These are phyloP conservation scores for Zaprionus tsacasi DNA, from an alignment of 1,140 invertebrate species.

Conservation along the genomic window DNA sequence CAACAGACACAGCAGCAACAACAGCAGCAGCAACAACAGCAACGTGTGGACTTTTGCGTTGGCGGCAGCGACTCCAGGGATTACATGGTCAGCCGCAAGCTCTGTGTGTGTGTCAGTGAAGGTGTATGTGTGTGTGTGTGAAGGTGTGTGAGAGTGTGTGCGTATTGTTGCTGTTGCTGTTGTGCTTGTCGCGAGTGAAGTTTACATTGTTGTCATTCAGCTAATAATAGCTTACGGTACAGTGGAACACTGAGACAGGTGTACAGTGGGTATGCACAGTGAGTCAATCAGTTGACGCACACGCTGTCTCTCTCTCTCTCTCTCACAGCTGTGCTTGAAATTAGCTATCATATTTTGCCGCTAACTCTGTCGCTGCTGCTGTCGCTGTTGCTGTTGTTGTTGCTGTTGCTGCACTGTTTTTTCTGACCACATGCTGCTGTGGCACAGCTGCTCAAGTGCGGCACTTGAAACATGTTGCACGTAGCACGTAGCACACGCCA, in stretches of 20 bases:
- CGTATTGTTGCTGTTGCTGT: conserved; percentile 14
- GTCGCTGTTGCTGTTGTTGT: background rate
- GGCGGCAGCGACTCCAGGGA: conserved; percentile 55
- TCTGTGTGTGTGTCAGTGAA: conserved; percentile 20
- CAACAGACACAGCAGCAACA: conserved; percentile 15
- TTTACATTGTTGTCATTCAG: conserved; percentile 65
- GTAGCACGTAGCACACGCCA: conserved; percentile 36
- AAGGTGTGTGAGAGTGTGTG: background rate
- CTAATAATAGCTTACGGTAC: conserved; percentile 56
- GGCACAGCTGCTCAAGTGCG: conserved; percentile 70
- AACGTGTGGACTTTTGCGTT: conserved; percentile 60
- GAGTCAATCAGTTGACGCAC: conserved; percentile 5
- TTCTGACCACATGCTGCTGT: conserved; percentile 43
- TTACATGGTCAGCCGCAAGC: conserved; percentile 9
- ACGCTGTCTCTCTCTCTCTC: background rate
- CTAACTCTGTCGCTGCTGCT: background rate
- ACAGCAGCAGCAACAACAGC: conserved; percentile 11
- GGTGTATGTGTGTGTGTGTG: conserved; percentile 1
- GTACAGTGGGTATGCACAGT: conserved; percentile 4
- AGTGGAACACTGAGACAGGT: background rate
- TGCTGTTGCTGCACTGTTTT: background rate
- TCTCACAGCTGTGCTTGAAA: conserved; percentile 34
- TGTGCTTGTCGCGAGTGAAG: conserved; percentile 44
- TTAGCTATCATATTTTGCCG: conserved; percentile 61
- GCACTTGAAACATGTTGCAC: conserved; percentile 36